Conservation (phyloP, 2,888 invertebrate genomes). For the Latrodectus elegans region DNA sequence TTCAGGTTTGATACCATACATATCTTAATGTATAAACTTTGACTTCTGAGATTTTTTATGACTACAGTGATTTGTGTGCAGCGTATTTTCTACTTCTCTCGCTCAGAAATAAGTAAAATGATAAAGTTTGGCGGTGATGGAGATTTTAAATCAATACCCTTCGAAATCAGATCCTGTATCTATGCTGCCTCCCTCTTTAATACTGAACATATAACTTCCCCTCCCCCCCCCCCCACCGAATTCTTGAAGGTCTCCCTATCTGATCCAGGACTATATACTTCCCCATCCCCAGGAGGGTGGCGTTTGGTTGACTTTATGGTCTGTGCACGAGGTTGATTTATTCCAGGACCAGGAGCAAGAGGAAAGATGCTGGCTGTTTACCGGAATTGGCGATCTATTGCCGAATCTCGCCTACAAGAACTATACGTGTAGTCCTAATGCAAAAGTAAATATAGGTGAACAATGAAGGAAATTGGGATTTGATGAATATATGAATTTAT, state of each 20-base stretch:
- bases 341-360: slow-evolving; percentile 64
- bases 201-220: slow-evolving; percentile 44
- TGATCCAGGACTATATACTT: slow-evolving; percentile 62
- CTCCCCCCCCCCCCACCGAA: slow-evolving; percentile 12
- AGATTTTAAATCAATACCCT: slow-evolving; percentile 57
- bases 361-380: slow-evolving; percentile 19
- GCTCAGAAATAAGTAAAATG: slow-evolving; percentile 2
- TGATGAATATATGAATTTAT: too few species aligned
- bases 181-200: slow-evolving; percentile 56
- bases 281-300: slow-evolving; percentile 48
- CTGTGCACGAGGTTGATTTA: slow-evolving; percentile 70
- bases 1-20: too few species aligned
- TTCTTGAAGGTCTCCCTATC: slow-evolving; percentile 61
- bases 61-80: too few species aligned
- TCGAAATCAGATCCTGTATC: slow-evolving; percentile 34
- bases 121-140: slow-evolving; percentile 37
- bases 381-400: slow-evolving; percentile 39
- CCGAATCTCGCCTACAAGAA: neutral
- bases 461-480: too few species aligned
- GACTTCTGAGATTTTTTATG: too few species aligned
- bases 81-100: too few species aligned
- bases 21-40: too few species aligned
- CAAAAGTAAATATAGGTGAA: too few species aligned
- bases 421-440: too few species aligned
- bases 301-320: slow-evolving; percentile 70